phyloP scores from a whole-genome alignment of 1,140 invertebrate species.

The Procambarus virginalis region DNA sequence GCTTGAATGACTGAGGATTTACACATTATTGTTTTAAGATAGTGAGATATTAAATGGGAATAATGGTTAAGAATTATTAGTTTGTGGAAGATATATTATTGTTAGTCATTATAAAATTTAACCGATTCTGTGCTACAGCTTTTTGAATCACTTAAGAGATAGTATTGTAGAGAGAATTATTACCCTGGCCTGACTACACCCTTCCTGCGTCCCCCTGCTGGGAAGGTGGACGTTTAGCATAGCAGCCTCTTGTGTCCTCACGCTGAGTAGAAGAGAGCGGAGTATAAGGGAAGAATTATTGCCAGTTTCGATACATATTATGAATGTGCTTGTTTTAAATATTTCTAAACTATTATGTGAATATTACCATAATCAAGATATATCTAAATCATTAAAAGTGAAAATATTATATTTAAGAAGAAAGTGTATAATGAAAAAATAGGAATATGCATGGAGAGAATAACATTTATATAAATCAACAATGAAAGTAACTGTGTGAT shows the following conservation, averaged over 20 bases:
- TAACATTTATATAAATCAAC: neutral
- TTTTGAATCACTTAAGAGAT: slow-evolving; percentile 39
- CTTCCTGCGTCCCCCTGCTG: slow-evolving; percentile 59
- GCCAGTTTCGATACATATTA: neutral
- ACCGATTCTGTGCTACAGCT: slow-evolving; percentile 21
- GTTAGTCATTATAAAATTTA: slow-evolving; percentile 3
- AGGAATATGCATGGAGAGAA: neutral
- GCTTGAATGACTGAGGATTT: too few relatives aligned
- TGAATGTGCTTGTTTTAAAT: neutral
- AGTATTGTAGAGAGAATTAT: slow-evolving; percentile 22
- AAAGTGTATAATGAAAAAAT: neutral
- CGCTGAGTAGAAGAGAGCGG: neutral
- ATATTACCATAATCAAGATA: neutral
- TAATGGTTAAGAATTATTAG: neutral
- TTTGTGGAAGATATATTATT: neutral
- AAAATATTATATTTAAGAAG: neutral
- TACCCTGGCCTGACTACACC: slow-evolving; percentile 29
- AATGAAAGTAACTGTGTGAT: neutral
- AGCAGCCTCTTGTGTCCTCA: slow-evolving; percentile 46
- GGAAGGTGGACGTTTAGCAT: slow-evolving; percentile 56
- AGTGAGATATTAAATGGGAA: neutral
- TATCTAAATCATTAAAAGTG: neutral
- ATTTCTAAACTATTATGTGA: neutral
- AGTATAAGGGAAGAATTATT: slow-evolving; percentile 18
- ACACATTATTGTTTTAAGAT: neutral